These are phyloP conservation scores for Gymnothorax javanicus DNA, from an alignment of 2,797 vertebrate genomes.

Conservation along the genomic window DNA sequence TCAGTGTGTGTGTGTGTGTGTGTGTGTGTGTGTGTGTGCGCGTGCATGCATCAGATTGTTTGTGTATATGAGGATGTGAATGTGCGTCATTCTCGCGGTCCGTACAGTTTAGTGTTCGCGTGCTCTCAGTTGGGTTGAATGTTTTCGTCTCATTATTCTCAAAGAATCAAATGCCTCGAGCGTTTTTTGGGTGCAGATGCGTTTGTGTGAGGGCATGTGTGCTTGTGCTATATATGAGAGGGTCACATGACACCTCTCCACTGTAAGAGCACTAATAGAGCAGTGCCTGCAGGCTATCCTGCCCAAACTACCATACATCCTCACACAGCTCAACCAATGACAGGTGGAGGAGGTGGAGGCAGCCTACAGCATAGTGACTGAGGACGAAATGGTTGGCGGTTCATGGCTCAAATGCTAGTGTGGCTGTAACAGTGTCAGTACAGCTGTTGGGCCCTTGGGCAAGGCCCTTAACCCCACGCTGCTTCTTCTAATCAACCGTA, in stretches of 20 bases:
- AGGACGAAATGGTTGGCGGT: too few species aligned
- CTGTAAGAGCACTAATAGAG: not conserved
- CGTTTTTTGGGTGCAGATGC: not conserved
- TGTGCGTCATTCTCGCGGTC: too few species aligned
- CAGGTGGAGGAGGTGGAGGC: too few species aligned
- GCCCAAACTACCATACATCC: not conserved
- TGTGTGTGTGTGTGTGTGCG: slow-evolving; percentile 1
- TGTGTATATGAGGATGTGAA: too few species aligned
- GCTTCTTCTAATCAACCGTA: too few species aligned
- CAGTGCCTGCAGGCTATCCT: not conserved
- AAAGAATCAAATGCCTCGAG: not conserved
- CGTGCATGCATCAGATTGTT: not conserved
- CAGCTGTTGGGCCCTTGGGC: too few species aligned
- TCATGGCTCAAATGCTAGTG: too few species aligned
- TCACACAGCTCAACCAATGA: not conserved
- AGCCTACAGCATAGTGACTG: too few species aligned
- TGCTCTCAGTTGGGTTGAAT: too few species aligned
- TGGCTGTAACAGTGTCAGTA: too few species aligned
- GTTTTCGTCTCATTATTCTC: not conserved
- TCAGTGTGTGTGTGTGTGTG: not conserved
- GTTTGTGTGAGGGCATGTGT: slow-evolving; percentile 6
- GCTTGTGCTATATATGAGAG: not conserved
- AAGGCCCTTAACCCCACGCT: too few species aligned
- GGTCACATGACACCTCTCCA: not conserved
- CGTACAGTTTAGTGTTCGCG: too few species aligned